Base-by-base conservation (phyloP, 2,797 vertebrate species). In the Saguinus oedipus region DNA sequence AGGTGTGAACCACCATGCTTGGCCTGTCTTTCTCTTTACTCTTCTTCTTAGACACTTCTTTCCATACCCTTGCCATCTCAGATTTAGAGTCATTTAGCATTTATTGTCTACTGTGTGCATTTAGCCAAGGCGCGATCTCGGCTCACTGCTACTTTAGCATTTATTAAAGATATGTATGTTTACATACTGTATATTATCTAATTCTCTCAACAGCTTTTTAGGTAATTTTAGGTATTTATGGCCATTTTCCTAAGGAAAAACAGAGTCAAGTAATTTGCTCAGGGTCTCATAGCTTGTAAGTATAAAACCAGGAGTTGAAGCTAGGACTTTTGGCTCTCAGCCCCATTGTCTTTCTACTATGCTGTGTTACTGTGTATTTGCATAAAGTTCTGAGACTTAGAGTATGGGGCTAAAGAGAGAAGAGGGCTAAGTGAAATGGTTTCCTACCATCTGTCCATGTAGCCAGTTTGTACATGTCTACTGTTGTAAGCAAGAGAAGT, bases 1-100 rank as follows among this genome's bases (percentile, higher is more conserved):
- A n/a, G 61, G 33, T n/a, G 33, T 68, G 33, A 68, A 33, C 61
- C 61, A 68, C 61, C 61, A n/a, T n/a, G 61, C 33, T n/a, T n/a
- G 61, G 61, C 33, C 33, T 64, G 14, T 75, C 48, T 87, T 94
- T 95, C 33, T 96, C 30, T 84, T 88, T 79, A 79, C 11, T 78
- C 39, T 95, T 80, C 76, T 96, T 88, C 57, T 72, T 88, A 93
- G 89, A 90, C 1, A 84, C 27, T 95, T 84, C 42, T 90, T 95
- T 85, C 50, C 20, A 42, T 92, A 80, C 36, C 50, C 5, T 92
- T 95, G 75, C 46, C 42, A 93, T 39, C 53, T 95, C 53, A 82
- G 61, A 13, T 64, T 90, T 87, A 95, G 42, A 64, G 39, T 93
- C 42, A 86, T 79, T 93, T 96, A 75, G n/a, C 78, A 83, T 85